phyloP scores from a whole-genome alignment of 2,888 invertebrate genomes.

The Hirtodrosophila alboralis region DNA sequence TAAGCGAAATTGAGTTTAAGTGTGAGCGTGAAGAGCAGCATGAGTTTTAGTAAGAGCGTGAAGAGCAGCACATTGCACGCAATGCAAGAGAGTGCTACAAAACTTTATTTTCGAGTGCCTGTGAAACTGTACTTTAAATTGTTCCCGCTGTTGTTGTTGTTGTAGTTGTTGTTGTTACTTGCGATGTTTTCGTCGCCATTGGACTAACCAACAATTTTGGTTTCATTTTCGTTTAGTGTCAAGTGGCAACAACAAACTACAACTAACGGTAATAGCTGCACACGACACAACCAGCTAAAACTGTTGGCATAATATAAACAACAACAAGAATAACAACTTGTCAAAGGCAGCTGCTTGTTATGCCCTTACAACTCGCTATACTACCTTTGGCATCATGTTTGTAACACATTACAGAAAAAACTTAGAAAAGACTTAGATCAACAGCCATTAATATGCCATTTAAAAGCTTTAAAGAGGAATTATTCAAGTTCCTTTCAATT shows the following conservation, averaged over 20 bases:
- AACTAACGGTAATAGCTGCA: slow-evolving; percentile 76
- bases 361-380: slow-evolving; percentile 12
- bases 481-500: no score
- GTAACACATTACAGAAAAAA: slow-evolving; percentile 3
- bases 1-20: not conserved
- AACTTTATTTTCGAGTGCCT: slow-evolving; percentile 61
- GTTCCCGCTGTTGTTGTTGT: slow-evolving; percentile 13
- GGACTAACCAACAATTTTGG: slow-evolving; percentile 62
- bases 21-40: no score
- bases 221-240: slow-evolving; percentile 79
- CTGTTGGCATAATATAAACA: slow-evolving; percentile 59
- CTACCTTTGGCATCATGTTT: slow-evolving; percentile 14
- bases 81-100: slow-evolving; percentile 16
- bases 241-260: slow-evolving; percentile 64
- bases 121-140: slow-evolving; percentile 57
- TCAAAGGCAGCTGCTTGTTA: slow-evolving; percentile 48
- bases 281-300: slow-evolving; percentile 73
- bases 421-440: no score
- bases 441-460: no score
- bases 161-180: slow-evolving; percentile 18
- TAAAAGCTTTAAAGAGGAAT: no score
- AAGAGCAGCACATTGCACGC: not conserved
- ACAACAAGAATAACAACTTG: slow-evolving; percentile 33
- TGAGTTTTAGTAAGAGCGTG: not conserved
- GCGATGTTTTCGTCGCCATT: slow-evolving; percentile 32